phyloP scores from a whole-genome alignment of 2,888 invertebrate genomes.

The Cepaea hortensis region DNA sequence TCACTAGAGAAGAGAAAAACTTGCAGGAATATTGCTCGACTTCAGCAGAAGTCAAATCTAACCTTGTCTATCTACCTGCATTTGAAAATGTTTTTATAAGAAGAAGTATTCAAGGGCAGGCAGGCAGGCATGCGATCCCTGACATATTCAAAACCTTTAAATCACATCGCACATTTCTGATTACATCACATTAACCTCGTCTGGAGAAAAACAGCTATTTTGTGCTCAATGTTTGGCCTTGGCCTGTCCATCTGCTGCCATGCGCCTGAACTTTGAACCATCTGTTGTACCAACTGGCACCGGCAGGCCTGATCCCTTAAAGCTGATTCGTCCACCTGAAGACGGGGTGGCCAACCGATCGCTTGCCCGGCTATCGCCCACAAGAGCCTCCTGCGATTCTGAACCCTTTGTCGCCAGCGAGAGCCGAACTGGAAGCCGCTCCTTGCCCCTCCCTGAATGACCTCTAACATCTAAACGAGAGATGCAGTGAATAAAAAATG shows the following conservation, averaged over 20 bases:
- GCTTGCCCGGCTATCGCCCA: conserved; percentile 62
- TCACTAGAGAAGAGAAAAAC: neutral
- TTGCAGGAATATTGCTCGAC: neutral
- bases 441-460: conserved; percentile 64
- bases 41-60: neutral
- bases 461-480: conserved; percentile 58
- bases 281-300: conserved; percentile 68
- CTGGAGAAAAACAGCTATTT: neutral
- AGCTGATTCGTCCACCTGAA: conserved; percentile 70
- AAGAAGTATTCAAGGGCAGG: neutral
- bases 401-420: conserved; percentile 64
- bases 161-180: neutral
- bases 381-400: conserved; percentile 49
- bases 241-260: conserved; percentile 54
- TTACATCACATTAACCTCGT: neutral
- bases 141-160: neutral
- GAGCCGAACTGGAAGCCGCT: conserved; percentile 66
- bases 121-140: neutral
- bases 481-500: conserved; percentile 40
- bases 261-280: conserved; percentile 66
- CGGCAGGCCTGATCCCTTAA: conserved; percentile 69
- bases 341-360: conserved; percentile 72
- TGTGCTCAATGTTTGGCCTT: conserved; percentile 43
- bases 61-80: neutral
- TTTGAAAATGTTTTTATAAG: neutral